These are phyloP conservation scores for Paelopatides confundens DNA, from an alignment of 53 echinoderm and acorn worm species.

Conservation along the genomic window DNA sequence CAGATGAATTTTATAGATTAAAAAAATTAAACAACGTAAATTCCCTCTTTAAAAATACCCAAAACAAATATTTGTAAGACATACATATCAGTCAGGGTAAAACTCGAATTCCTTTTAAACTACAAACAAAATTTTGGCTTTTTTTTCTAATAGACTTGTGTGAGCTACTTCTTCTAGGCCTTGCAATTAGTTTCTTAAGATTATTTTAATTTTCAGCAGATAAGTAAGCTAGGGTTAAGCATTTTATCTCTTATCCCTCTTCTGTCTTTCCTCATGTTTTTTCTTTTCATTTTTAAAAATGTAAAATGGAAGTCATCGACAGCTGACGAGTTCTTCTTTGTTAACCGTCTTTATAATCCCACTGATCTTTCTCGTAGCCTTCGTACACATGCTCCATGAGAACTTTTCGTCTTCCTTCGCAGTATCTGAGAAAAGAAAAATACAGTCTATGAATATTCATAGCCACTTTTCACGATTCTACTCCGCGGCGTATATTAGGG, in stretches of 20 bases:
- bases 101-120: not conserved
- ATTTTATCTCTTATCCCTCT: not conserved
- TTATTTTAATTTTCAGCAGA: not conserved
- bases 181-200: not conserved
- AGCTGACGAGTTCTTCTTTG: not conserved
- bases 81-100: not conserved
- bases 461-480: too few relatives aligned
- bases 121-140: not conserved
- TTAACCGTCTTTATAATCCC: conserved; percentile 85
- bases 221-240: not conserved
- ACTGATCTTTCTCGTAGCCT: conserved; percentile 96
- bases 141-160: not conserved
- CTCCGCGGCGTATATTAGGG: too few relatives aligned
- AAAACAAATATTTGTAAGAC: not conserved
- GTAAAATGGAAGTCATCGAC: not conserved
- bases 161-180: not conserved
- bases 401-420: conserved; percentile 96
- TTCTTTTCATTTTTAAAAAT: not conserved
- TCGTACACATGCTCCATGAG: conserved; percentile 97
- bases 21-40: too few relatives aligned
- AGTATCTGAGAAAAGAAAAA: conserved; percentile 73
- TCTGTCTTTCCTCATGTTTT: not conserved
- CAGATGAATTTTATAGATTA: too few relatives aligned
- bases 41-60: too few relatives aligned
- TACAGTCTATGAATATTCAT: not conserved